phyloP scores from a whole-genome alignment of 2,113 vertebrate species.

The Herpetotheres cachinnans region DNA sequence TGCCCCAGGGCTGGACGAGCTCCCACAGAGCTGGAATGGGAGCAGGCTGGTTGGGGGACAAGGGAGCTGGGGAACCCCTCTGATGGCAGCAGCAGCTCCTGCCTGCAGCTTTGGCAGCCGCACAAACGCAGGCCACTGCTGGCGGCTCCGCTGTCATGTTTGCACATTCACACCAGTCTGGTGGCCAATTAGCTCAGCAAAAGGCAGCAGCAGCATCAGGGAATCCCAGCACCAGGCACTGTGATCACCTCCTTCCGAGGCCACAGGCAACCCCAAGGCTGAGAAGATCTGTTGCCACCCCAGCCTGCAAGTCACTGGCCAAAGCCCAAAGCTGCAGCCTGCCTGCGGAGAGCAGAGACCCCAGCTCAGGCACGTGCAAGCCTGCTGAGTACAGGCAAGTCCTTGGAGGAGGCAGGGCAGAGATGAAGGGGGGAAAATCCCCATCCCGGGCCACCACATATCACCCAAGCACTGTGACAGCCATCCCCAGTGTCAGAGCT shows the following conservation, averaged over 20 bases:
- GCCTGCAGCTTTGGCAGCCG: not conserved
- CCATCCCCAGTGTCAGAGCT: not conserved
- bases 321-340: not conserved
- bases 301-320: rapidly evolving
- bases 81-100: not conserved
- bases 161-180: not conserved
- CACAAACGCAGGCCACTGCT: not conserved
- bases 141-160: not conserved
- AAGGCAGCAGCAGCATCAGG: not conserved
- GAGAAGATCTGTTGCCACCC: not conserved
- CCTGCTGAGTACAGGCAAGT: rapidly evolving
- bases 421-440: not conserved
- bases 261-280: rapidly evolving
- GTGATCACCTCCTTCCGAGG: rapidly evolving
- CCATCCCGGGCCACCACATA: not conserved
- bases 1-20: not conserved
- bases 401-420: not conserved
- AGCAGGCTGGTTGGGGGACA: rapidly evolving
- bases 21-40: not conserved
- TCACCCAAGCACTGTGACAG: rapidly evolving
- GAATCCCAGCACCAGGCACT: not conserved
- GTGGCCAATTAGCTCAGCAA: not conserved
- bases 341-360: rapidly evolving
- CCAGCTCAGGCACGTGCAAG: not conserved
- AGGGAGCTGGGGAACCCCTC: not conserved